These are phyloP conservation scores for Xanthorhoe spadicearia DNA, from an alignment of 2,888 invertebrate species.

Conservation along the genomic window DNA sequence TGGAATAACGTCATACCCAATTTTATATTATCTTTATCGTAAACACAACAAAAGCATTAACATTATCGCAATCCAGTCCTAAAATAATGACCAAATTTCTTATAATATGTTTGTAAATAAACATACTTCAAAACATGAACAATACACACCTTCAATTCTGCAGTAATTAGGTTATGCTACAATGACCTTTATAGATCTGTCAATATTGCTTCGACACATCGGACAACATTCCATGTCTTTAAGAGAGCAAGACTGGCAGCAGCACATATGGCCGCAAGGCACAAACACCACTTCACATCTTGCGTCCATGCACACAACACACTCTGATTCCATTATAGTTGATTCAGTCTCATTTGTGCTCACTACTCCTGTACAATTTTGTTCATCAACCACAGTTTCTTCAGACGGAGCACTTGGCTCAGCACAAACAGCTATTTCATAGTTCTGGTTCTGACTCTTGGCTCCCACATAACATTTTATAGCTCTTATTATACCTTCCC, in stretches of 20 bases:
- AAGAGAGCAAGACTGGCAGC: constrained; percentile 89
- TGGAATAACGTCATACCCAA: too few species aligned
- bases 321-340: constrained; percentile 85
- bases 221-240: constrained; percentile 88
- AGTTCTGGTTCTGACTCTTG: constrained; percentile 61
- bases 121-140: background rate
- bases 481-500: constrained; percentile 86
- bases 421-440: constrained; percentile 45
- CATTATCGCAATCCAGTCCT: too few species aligned
- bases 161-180: constrained; percentile 70
- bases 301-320: constrained; percentile 93
- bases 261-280: constrained; percentile 95
- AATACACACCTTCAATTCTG: constrained; percentile 30
- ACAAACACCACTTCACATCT: constrained; percentile 90
- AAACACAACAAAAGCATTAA: too few species aligned
- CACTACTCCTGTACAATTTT: constrained; percentile 66
- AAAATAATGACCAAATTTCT: too few species aligned
- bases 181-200: constrained; percentile 88
- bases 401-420: constrained; percentile 61
- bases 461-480: constrained; percentile 84
- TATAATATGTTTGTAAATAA: background rate
- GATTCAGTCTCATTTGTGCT: constrained; percentile 59
- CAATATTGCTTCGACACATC: constrained; percentile 90
- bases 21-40: too few species aligned
- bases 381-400: constrained; percentile 50